Conservation (phyloP, 2,797 vertebrate genomes). For the Gymnoscopelus braueri region DNA sequence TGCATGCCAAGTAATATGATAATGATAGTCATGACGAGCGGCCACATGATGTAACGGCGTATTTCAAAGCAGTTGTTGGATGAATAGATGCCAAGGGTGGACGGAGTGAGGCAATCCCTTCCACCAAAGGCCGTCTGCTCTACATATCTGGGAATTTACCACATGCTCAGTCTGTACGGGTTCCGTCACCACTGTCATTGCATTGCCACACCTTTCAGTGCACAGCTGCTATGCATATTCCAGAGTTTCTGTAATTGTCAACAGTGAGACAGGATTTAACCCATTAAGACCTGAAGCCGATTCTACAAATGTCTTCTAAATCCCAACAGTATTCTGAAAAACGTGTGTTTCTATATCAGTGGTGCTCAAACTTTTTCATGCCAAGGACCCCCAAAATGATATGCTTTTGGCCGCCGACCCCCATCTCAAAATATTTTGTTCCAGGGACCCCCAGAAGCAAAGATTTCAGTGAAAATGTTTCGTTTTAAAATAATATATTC, state of each 20-base stretch:
- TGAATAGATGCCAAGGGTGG: slow-evolving; percentile 34
- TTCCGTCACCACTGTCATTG: slow-evolving; percentile 43
- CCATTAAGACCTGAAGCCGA: too few species aligned
- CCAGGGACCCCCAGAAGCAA: too few species aligned
- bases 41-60: slow-evolving; percentile 48
- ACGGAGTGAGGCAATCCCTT: slow-evolving; percentile 40
- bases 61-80: slow-evolving; percentile 52
- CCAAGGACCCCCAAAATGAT: too few species aligned
- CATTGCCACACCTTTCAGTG: slow-evolving; percentile 44
- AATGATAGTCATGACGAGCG: slow-evolving; percentile 51
- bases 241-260: slow-evolving; percentile 42
- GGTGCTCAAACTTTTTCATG: too few species aligned
- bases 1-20: slow-evolving; percentile 44
- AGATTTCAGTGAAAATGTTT: too few species aligned
- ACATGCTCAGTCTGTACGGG: slow-evolving; percentile 35
- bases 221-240: slow-evolving; percentile 56
- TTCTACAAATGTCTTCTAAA: too few species aligned
- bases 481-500: too few species aligned
- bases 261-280: slow-evolving; percentile 13
- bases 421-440: too few species aligned
- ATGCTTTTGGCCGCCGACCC: too few species aligned
- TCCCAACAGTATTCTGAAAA: too few species aligned
- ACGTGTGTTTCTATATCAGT: too few species aligned
- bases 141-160: slow-evolving; percentile 41
- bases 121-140: slow-evolving; percentile 14